Conservation (phyloP, 2,797 vertebrate genomes). For the Eulemur coronatus region DNA sequence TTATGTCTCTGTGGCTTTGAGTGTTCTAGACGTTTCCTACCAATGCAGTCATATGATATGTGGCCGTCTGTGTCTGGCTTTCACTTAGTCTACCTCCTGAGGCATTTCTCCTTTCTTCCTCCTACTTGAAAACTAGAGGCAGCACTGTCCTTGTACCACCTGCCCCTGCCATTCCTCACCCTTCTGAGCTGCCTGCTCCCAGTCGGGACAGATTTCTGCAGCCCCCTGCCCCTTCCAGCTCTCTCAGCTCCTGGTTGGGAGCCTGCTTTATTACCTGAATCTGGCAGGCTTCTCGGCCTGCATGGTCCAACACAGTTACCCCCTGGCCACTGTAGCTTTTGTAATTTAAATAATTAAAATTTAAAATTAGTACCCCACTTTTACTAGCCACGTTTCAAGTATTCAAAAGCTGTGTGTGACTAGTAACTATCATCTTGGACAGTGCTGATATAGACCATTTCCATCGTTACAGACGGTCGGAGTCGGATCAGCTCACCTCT, state of each 20-base stretch:
- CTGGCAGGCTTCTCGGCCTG: not conserved
- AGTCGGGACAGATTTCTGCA: not conserved
- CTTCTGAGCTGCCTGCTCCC: not conserved
- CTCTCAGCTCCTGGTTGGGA: not conserved
- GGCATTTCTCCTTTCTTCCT: not conserved
- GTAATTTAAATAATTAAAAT: not conserved
- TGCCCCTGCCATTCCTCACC: not conserved
- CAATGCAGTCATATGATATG: not conserved
- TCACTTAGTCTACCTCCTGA: not conserved
- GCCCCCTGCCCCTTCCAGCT: not conserved
- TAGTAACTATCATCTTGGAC: not conserved
- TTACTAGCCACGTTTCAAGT: not conserved
- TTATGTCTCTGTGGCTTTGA: not conserved
- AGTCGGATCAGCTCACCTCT: too few relatives aligned
- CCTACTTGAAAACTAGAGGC: not conserved
- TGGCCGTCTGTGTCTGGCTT: not conserved
- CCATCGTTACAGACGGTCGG: not conserved
- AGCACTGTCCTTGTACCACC: not conserved
- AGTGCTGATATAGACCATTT: not conserved
- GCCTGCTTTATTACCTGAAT: too few relatives aligned
- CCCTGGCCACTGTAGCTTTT: not conserved
- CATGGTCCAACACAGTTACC: accelerated
- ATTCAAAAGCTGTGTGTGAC: not conserved
- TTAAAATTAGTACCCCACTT: not conserved
- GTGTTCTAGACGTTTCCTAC: not conserved